Base-by-base conservation (phyloP, 2,888 invertebrate species). In the Drosophila paramelanica region DNA sequence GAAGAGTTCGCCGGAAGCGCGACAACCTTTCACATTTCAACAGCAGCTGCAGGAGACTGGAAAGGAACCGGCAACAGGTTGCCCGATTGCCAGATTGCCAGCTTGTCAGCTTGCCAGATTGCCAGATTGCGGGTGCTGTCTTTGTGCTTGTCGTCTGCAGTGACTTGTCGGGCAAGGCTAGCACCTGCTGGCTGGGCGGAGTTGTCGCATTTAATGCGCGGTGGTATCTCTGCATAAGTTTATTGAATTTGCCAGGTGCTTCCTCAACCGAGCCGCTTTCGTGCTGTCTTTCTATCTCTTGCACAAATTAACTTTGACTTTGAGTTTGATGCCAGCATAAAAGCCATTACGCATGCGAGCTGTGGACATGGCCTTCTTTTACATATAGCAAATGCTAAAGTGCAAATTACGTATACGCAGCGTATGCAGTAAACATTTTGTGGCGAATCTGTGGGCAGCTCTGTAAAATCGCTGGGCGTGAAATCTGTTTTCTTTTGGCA, bases 201-300 rank as follows among this genome's bases (percentile, higher is more conserved):
- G 33, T 47, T 8, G 31, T 31, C 77, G 67, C 59, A 77, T 80
- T 81, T 86, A 86, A 87, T 81, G 70, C 62, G 82, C 82, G 77
- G 82, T 79, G 77, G 64, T 81, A 81, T 87, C 72, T 87, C 72
- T 81, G 81, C 67, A 88, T 79, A 88, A 75, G 88, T 76, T 81
- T 75, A 81, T 81, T 81, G 88, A 81, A 81, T 81, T 81, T 85
- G 46, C 67, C 62, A 31, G 61, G n/a, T 13, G 5, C 10, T 11
- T 27, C 11, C 10, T 31, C 10, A 31, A 31, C 31, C 31, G 10
- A 31, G 10, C 31, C 7, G 27, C 7, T 8, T 27, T 8, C 27
- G 8, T 33, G 33, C 33, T 33, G 27, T 27, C 27, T 31, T 10
- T 36, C 36, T 13, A 36, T 13, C 13, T 36, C 11, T 5, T 11